phyloP scores from a whole-genome alignment of 1,140 invertebrate genomes.

The Monochamus saltuarius region DNA sequence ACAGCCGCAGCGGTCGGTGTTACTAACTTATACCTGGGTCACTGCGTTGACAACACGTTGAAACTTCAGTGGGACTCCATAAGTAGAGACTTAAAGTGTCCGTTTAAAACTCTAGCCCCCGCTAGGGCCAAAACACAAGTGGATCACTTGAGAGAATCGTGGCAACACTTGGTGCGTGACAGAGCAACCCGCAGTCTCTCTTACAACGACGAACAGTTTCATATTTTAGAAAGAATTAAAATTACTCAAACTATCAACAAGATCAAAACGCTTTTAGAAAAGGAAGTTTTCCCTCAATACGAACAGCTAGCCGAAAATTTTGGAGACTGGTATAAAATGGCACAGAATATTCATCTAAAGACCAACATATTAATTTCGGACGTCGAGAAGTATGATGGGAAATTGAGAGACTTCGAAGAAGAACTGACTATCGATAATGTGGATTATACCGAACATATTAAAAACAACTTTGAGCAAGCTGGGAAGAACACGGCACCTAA shows the following conservation, averaged over 20 bases:
- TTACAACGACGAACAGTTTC: conserved; percentile 92
- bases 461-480: conserved; percentile 19
- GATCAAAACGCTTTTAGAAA: conserved; percentile 64
- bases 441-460: conserved; percentile 22
- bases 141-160: conserved; percentile 80
- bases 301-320: conserved; percentile 69
- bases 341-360: conserved; percentile 75
- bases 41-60: conserved; percentile 60
- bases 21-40: conserved; percentile 56
- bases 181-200: conserved; percentile 79
- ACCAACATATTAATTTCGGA: conserved; percentile 76
- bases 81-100: conserved; percentile 67
- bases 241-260: conserved; percentile 70
- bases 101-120: conserved; percentile 64
- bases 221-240: conserved; percentile 81
- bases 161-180: conserved; percentile 88
- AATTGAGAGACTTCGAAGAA: conserved; percentile 42
- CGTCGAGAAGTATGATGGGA: conserved; percentile 51
- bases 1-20: conserved; percentile 13
- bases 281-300: conserved; percentile 66
- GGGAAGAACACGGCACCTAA: conserved; percentile 18
- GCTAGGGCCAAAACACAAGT: conserved; percentile 74
- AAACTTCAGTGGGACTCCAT: conserved; percentile 72
- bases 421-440: conserved; percentile 40
- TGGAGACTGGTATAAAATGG: conserved; percentile 84